These are phyloP conservation scores for Callocephalon fimbriatum DNA, from an alignment of 2,113 vertebrate species.

Conservation along the genomic window DNA sequence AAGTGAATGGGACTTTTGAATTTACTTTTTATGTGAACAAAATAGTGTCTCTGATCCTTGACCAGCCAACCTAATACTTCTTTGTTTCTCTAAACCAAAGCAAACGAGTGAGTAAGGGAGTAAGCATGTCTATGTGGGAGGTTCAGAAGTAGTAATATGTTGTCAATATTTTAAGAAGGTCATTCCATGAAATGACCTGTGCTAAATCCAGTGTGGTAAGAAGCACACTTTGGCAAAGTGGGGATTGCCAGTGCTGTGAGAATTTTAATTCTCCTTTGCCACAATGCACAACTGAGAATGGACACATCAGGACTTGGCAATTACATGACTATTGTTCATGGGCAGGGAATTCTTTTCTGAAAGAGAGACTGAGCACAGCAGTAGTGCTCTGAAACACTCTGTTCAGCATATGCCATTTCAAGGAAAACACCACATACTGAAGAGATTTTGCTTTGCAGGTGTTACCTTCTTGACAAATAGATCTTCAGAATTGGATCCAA, in stretches of 20 bases:
- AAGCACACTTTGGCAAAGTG: not conserved
- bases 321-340: not conserved
- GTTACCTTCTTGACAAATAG: not conserved
- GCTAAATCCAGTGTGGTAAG: not conserved
- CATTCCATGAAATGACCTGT: not conserved
- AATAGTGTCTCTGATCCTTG: not conserved
- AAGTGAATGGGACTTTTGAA: not conserved
- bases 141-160: not conserved
- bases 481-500: not conserved
- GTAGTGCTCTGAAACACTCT: not conserved
- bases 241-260: not conserved
- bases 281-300: not conserved
- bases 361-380: not conserved
- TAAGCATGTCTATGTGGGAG: not conserved
- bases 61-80: not conserved
- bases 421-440: not conserved
- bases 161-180: not conserved
- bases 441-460: not conserved
- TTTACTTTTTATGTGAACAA: not conserved
- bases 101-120: not conserved
- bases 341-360: not conserved
- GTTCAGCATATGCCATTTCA: not conserved
- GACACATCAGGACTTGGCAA: not conserved
- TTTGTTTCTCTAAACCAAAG: not conserved
- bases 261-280: not conserved